Base-by-base conservation (phyloP, 1,140 invertebrate genomes). In the Melipona quadrifasciata region DNA sequence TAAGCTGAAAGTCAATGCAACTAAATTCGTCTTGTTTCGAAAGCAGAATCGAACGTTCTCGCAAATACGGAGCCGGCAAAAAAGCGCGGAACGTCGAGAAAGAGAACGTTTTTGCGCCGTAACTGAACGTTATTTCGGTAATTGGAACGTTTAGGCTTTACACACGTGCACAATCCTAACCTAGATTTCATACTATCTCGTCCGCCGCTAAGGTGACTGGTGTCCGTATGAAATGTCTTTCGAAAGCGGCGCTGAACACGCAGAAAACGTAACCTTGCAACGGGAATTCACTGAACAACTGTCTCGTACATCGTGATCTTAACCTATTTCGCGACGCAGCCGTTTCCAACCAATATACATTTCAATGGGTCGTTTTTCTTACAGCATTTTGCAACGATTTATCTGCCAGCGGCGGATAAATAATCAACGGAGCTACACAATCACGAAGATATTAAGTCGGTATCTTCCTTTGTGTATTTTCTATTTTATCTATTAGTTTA, bases 81-180 rank as follows among this genome's bases (percentile, higher is more conserved):
- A 47, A 73, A 19, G 27, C 31, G n/a, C 14, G 14, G 47, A 67
- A n/a, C 5, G 21, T n/a, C 14, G 61, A 27, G 17, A 17, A 55
- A 27, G 27, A 68, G 75, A 82, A 72, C 27, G 57, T 81, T 76
- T 68, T 76, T 68, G 16, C 31, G 17, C n/a, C 55, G 31, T 75
- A 84, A 72, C 65, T 53, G 14, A 57, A 67, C 84, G 75, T 80
- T 84, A 86, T 84, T 86, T 84, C 58, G 31, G 76, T 86, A 84
- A 86, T 75, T 84, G 76, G 71, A 67, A 80, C 85, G 64, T 80
- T 74, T 57, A 78, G 55, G 51, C 67, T 53, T 58, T 55, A 79
- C 27, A 83, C 65, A 27, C n/a, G 61, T 74, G 68, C 55, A 68
- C 16, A 67, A 53, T 27, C 53, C 55, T 79, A 86, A 83, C 75